phyloP scores from a whole-genome alignment of 2,797 vertebrate genomes.

The Sebastes matsubarae region DNA sequence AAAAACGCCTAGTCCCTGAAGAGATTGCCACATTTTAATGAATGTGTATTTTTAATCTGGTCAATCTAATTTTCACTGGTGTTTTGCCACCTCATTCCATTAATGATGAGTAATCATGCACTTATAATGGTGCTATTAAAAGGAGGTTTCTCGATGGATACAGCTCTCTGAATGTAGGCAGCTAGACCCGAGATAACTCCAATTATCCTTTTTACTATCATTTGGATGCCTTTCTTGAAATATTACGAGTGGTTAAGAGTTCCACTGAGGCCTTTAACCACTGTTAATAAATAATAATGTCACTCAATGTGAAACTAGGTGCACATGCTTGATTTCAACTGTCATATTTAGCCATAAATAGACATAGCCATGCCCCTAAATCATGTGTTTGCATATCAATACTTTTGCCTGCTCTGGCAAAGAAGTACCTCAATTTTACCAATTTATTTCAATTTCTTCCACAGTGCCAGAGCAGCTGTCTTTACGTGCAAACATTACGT shows the following conservation, averaged over 20 bases:
- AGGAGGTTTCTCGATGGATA: not conserved
- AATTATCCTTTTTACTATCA: not conserved
- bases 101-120: conserved; percentile 1
- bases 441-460: not conserved
- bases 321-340: not conserved
- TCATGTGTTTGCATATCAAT: not conserved
- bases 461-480: not conserved
- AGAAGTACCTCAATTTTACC: not conserved
- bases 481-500: no score
- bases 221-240: not conserved
- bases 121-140: not conserved
- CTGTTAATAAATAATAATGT: not conserved
- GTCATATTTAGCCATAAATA: not conserved
- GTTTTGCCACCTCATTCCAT: not conserved
- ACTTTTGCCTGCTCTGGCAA: not conserved
- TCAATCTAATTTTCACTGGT: conserved; percentile 2
- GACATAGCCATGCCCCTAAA: not conserved
- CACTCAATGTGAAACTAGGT: not conserved
- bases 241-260: not conserved
- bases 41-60: conserved; percentile 24
- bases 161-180: not conserved
- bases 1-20: not conserved
- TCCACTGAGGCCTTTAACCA: not conserved
- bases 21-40: conserved; percentile 5
- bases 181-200: not conserved